Evolutionary conservation across 2,888 invertebrate species (phyloP), one percentile per base, ranked within the genome.

Genomic region (Dynastes grantii): DNA sequence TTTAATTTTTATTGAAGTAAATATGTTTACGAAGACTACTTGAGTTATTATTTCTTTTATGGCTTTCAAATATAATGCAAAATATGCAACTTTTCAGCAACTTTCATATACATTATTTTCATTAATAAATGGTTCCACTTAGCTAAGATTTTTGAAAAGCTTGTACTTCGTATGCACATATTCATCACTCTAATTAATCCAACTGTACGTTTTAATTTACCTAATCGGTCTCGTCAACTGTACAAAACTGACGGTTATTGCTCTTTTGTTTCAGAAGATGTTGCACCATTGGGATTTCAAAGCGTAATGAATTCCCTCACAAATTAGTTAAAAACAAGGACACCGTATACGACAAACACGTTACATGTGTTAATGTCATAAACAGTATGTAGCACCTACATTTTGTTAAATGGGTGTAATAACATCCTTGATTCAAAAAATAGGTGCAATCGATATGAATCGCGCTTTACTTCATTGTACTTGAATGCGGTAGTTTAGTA

Each of bases 231-330:
- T 22, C 55, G n/a, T 55, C 22, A 55, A 16, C 55, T 55, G 16
- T 16, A 55, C 8, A 55, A 55, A 55, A 55, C n/a, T 55, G 55
- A 55, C 55, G 16, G 8, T 55, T 16, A 45, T 45, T 45, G 22
- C 9, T 22, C 22, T 22, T 55, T 55, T 22, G 22, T 55, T 55
- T 55, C 55, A 55, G 22, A 55, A 55, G 55, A 55, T 55, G 16
- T 55, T 55, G 55, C 5, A 22, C 53, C n/a, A 22, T 55, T 22
- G 55, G 22, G 55, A 55, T 8, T 55, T 22, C 55, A 22, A 22
- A 55, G 55, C 22, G 8, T n/a, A 55, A 55, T 55, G 22, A 55
- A 55, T 55, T 55, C n/a, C n/a, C 37, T 13, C 45, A 55, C 63
- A 76, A 64, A 16, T 40, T 65, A 40, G n/a, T 22, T 37, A 63